Evolutionary conservation across 2,797 vertebrate species (phyloP), one percentile per base, ranked within the genome.

Genomic region (Esox lucius): DNA sequence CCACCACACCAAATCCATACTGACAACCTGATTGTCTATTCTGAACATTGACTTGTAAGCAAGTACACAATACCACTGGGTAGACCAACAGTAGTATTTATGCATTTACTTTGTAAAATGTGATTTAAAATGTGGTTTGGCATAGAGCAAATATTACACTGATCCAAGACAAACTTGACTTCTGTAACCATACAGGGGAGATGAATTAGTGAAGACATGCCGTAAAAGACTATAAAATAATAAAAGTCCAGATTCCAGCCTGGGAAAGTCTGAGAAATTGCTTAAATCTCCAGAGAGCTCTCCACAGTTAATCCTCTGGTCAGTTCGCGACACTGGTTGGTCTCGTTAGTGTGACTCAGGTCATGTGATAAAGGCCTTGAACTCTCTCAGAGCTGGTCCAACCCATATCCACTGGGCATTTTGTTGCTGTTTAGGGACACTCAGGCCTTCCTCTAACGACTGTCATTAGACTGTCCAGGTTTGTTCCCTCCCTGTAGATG

Each of bases 221-320:
- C 16, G 24, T 65, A 12, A 22, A 31, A 31, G 53, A 67, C 17
- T 70, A 22, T 24, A 62, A 62, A 28, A 39, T 22, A 46, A 69
- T 49, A 75, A 68, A 75, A 24, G 71, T 74, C 35, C 42, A 11
- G 26, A 17, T 74, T 73, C 19, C 35, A 74, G 79, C 76, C 84
- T 91, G 87, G 86, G 90, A 93, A 91, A 90, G 78, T 39, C 74
- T 46, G 33, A 75, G 28, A 79, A 28, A 82, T 83, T 33, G 80
- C 78, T 78, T 0, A 28, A 35, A 11, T 85, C 87, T 71, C 83
- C 5, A 3, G 68, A 51, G 88, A 83, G 16, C 22, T 53, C 59
- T 75, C 51, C 69, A 39, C 39, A 78, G 33, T 56, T 56, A 26
- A 75, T 15, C 1, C 48, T 1, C 22, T 42, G 15, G 8, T 35